These are phyloP conservation scores for Athene cunicularia DNA, from an alignment of 2,113 vertebrate genomes.

Conservation along the genomic window DNA sequence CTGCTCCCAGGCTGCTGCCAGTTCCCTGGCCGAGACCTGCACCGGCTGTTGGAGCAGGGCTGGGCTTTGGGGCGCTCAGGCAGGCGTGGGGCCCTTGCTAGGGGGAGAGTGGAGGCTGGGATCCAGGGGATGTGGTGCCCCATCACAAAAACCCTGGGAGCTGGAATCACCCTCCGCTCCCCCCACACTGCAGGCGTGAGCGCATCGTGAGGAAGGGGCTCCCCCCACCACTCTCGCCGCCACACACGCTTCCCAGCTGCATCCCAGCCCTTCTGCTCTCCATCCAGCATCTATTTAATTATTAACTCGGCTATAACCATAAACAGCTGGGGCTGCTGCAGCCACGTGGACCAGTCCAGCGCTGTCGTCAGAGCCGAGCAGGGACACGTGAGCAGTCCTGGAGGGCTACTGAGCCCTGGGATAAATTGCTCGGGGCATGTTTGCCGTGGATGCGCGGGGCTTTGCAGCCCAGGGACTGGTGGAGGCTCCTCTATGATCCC, in stretches of 20 bases:
- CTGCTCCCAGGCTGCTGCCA: not conserved
- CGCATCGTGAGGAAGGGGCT: not conserved
- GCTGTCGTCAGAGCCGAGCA: slow-evolving; percentile 58
- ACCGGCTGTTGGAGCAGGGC: not conserved
- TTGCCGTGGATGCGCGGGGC: not conserved
- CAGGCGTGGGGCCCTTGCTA: not conserved
- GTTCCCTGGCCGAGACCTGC: not conserved
- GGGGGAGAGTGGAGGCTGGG: not conserved
- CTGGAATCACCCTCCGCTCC: not conserved
- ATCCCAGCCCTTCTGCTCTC: slow-evolving; percentile 58
- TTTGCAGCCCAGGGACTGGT: fast-evolving
- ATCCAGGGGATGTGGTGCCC: not conserved
- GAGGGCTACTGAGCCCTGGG: slow-evolving; percentile 22
- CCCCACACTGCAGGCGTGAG: fast-evolving
- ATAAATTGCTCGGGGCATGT: not conserved
- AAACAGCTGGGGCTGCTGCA: slow-evolving; percentile 68
- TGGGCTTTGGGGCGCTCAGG: not conserved
- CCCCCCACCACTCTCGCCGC: not conserved
- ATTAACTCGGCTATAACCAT: slow-evolving; percentile 69
- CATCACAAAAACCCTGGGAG: not conserved
- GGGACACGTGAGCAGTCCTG: slow-evolving; percentile 55
- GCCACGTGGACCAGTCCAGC: slow-evolving; percentile 58
- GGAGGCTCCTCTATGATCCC: not conserved
- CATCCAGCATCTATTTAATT: slow-evolving; percentile 72
- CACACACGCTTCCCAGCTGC: slow-evolving; percentile 56